phyloP scores from a whole-genome alignment of 2,113 vertebrate genomes.

The Donacobius atricapilla region DNA sequence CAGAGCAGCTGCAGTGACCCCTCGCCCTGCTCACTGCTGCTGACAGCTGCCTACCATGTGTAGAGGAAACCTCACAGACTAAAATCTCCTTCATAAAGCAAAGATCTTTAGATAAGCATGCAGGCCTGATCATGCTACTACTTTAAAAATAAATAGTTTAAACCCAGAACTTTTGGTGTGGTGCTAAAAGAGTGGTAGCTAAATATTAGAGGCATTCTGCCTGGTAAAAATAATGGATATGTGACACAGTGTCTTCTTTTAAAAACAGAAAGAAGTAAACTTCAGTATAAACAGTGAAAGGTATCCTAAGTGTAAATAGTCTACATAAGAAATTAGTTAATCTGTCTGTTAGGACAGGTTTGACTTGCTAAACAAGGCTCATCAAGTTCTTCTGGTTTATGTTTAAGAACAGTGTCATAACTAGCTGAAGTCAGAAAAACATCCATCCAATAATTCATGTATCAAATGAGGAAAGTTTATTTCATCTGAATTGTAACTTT shows the following conservation, averaged over 20 bases:
- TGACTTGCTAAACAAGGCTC: background rate
- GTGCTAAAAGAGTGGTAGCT: background rate
- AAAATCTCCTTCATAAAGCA: slow-evolving; percentile 67
- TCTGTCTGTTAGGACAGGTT: slow-evolving; percentile 28
- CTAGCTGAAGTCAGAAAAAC: background rate
- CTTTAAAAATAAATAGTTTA: slow-evolving; percentile 70
- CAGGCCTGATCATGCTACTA: slow-evolving; percentile 57
- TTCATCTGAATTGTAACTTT: slow-evolving; percentile 19
- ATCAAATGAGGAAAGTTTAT: slow-evolving; percentile 7
- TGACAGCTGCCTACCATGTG: slow-evolving; percentile 84
- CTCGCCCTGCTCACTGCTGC: slow-evolving; percentile 72
- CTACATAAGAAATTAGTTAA: slow-evolving; percentile 5
- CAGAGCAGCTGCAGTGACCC: slow-evolving; percentile 77
- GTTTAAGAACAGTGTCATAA: background rate
- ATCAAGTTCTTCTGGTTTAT: slow-evolving; percentile 24
- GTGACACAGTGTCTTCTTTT: slow-evolving; percentile 1
- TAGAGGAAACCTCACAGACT: slow-evolving; percentile 79
- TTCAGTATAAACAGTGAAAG: slow-evolving; percentile 8
- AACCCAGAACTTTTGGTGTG: slow-evolving; percentile 25
- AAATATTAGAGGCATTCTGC: slow-evolving; percentile 9
- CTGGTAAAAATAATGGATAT: slow-evolving; percentile 15
- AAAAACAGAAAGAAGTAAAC: slow-evolving; percentile 24
- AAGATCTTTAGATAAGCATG: slow-evolving; percentile 73
- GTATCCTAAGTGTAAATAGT: background rate
- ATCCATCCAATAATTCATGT: background rate